Evolutionary conservation across 2,888 invertebrate species (phyloP).

Genomic region (Amblyjoppa proteus): DNA sequence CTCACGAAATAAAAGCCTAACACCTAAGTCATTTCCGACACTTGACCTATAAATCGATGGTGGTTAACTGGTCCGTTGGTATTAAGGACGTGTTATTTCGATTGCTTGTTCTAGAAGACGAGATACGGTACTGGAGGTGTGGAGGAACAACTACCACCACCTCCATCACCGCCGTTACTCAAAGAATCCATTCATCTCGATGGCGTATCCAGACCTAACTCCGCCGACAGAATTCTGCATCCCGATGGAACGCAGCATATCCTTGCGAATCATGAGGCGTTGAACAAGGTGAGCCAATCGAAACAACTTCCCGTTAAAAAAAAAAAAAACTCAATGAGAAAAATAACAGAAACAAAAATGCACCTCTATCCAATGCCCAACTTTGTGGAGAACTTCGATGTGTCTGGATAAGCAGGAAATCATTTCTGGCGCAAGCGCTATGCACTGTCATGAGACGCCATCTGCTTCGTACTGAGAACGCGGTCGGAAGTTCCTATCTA

Average conservation of each 20-base stretch:
- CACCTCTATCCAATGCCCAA: neutral
- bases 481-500: slow-evolving; percentile 8
- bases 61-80: neutral
- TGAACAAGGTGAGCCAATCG: slow-evolving; percentile 79
- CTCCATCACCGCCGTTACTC: slow-evolving; percentile 85
- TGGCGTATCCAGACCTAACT: slow-evolving; percentile 84
- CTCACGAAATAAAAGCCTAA: no score
- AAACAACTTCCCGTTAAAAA: neutral
- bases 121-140: slow-evolving; percentile 85
- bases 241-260: slow-evolving; percentile 78
- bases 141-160: slow-evolving; percentile 86
- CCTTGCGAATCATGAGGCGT: slow-evolving; percentile 77
- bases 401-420: neutral
- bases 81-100: slow-evolving; percentile 45
- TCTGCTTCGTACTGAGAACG: slow-evolving; percentile 36
- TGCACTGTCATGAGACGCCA: slow-evolving; percentile 37
- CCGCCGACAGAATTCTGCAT: slow-evolving; percentile 84
- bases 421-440: slow-evolving; percentile 1
- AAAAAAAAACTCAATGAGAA: neutral
- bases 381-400: neutral
- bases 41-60: neutral
- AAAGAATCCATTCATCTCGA: slow-evolving; percentile 82
- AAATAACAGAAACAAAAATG: neutral
- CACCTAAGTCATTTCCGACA: neutral
- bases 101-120: slow-evolving; percentile 85